phyloP scores from a whole-genome alignment of 1,140 invertebrate species.

The Sminthurinus signatus region DNA sequence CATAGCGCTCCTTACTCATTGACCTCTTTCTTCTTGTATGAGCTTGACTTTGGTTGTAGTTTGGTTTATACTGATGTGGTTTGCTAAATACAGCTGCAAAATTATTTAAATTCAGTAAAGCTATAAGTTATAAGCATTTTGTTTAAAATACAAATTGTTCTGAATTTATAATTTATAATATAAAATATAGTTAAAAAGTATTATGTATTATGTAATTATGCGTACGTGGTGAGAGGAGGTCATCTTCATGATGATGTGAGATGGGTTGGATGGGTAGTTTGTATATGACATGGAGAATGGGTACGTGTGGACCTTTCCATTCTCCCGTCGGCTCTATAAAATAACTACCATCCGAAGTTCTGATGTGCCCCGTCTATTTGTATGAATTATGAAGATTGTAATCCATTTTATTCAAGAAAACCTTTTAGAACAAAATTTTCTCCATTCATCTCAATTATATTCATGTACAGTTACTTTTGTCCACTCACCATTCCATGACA shows the following conservation, averaged over 20 bases:
- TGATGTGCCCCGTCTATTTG: conserved; percentile 58
- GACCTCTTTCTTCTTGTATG: conserved; percentile 28
- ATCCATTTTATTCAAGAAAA: no score
- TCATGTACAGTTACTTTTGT: no score
- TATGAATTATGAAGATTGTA: not conserved
- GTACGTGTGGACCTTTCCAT: conserved; percentile 42
- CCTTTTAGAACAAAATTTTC: no score
- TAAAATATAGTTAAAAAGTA: not conserved
- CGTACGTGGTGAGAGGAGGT: conserved; percentile 13
- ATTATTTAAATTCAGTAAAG: no score
- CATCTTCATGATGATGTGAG: conserved; percentile 10
- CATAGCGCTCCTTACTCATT: conserved; percentile 29
- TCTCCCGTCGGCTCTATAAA: conserved; percentile 56
- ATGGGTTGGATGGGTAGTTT: not conserved
- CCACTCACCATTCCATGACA: conserved; percentile 68
- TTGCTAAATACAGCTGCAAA: not conserved
- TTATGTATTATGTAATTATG: not conserved
- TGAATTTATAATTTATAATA: no score
- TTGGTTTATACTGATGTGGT: not conserved
- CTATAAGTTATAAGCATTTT: no score
- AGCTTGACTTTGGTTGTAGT: not conserved
- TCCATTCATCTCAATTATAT: no score
- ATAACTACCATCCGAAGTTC: conserved; percentile 54
- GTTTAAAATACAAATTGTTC: no score
- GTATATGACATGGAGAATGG: conserved; percentile 32